phyloP scores from a whole-genome alignment of 1,140 invertebrate species.

The Lepidurus couesii region DNA sequence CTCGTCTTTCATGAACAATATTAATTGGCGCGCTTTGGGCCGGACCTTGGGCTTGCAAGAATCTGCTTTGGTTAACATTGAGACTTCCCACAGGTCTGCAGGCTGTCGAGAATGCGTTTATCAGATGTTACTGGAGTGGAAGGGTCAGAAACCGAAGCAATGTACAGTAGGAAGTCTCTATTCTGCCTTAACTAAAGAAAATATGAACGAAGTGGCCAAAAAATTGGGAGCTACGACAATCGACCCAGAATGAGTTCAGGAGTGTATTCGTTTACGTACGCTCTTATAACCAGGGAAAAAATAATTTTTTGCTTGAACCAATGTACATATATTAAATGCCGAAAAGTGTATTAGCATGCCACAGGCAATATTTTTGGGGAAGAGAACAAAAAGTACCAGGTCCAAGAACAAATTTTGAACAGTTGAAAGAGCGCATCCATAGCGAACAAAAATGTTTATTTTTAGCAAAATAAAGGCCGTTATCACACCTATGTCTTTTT shows the following conservation, averaged over 20 bases:
- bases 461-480: constrained; percentile 10
- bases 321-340: not conserved
- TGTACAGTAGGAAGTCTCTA: constrained; percentile 41
- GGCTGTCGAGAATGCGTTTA: constrained; percentile 42
- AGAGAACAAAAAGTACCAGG: not conserved
- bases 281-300: not conserved
- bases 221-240: constrained; percentile 33
- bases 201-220: constrained; percentile 40
- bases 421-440: not conserved
- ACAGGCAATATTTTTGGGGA: not conserved
- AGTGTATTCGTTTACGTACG: not conserved
- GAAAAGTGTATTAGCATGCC: constrained; percentile 14
- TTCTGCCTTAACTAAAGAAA: constrained; percentile 38
- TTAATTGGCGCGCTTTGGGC: constrained; percentile 40
- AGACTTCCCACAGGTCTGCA: constrained; percentile 35
- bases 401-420: not conserved
- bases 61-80: constrained; percentile 39
- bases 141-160: constrained; percentile 37
- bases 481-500: constrained; percentile 44
- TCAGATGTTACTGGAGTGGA: constrained; percentile 42
- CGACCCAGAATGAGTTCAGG: not conserved
- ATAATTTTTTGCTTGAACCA: not conserved
- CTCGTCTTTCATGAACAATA: constrained; percentile 36
- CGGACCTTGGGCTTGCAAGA: constrained; percentile 41
- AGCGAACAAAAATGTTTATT: constrained; percentile 19